Conservation (phyloP, 2,113 vertebrate genomes). For the Labeo rohita region DNA sequence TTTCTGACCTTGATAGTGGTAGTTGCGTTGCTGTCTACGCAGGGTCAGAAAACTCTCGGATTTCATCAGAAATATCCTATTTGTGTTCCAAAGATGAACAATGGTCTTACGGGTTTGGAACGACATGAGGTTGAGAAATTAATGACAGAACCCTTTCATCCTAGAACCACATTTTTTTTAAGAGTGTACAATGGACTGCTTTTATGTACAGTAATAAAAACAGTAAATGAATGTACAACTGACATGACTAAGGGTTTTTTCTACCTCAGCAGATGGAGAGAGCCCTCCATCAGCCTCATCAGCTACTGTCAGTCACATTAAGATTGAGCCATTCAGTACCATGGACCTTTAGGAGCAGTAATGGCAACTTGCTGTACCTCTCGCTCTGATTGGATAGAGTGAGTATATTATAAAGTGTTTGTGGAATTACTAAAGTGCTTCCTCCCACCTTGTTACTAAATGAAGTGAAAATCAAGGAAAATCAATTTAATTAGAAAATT, state of each 20-base stretch:
- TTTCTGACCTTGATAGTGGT: no score
- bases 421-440: not conserved
- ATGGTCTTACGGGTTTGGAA: no score
- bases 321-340: conserved; percentile 24
- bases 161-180: not conserved
- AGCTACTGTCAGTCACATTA: conserved; percentile 34
- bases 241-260: conserved; percentile 13
- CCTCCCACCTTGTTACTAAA: not conserved
- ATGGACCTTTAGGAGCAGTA: conserved; percentile 65
- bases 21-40: no score
- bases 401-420: conserved; percentile 47
- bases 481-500: not conserved
- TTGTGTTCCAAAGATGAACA: no score
- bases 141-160: not conserved
- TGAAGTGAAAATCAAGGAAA: not conserved
- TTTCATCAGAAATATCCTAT: no score
- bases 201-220: not conserved
- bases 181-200: not conserved
- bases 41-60: no score
- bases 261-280: conserved; percentile 61
- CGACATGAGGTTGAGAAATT: no score
- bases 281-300: conserved; percentile 31
- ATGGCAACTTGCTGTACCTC: conserved; percentile 54
- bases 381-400: conserved; percentile 67
- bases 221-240: not conserved